Base-by-base conservation (phyloP, 35 echinoderm and acorn worm genomes). In the Heliocidaris tuberculata region DNA sequence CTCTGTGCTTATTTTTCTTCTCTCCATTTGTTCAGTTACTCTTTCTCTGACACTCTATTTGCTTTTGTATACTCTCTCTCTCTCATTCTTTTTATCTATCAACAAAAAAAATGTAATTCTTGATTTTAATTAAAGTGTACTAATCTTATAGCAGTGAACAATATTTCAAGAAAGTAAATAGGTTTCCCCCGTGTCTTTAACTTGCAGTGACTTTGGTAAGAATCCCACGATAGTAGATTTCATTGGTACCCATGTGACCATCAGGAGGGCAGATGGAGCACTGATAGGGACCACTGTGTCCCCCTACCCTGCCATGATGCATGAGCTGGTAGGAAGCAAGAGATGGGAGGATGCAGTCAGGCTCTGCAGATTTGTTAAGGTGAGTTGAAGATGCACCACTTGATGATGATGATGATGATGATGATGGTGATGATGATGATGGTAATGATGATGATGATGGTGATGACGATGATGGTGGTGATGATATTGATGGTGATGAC, bases 271-370 rank as follows among this genome's bases (percentile, higher is more conserved):
- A 47, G 98, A 99, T 90, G 98, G 98, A 24, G 97, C 98, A 2
- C 93, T 99, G 9, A 97, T 99, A 0, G 94, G 98, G 9, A 99
- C 97, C 10, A 96, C 97, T 8, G 95, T 99, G 50, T 96, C 97
- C 15, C 97, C 98, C 15, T 99, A 99, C 92, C 98, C 98, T 31
- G 97, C 96, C 17, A 92, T 97, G 65, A 92, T 99, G 24, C 96
- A 99, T 92, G 98, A 99, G 60, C 94, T 99, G 50, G 97, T 97
- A 2, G 95, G 94, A 32, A 96, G 90, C 88, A 96, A 93, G 31
- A 65, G 98, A 90, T 99, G 98, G 98, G 98, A 99, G 17, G 98
- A 99, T 97, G 98, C 96, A 13, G 97, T 99, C 24, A 93, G 97
- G 7, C 96, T 99, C 0, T 99, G 98, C 88, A 94, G 98, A 90